Evolutionary conservation across 2,113 vertebrate species (phyloP), one percentile per base, ranked within the genome.

Genomic region (Octodon degus): DNA sequence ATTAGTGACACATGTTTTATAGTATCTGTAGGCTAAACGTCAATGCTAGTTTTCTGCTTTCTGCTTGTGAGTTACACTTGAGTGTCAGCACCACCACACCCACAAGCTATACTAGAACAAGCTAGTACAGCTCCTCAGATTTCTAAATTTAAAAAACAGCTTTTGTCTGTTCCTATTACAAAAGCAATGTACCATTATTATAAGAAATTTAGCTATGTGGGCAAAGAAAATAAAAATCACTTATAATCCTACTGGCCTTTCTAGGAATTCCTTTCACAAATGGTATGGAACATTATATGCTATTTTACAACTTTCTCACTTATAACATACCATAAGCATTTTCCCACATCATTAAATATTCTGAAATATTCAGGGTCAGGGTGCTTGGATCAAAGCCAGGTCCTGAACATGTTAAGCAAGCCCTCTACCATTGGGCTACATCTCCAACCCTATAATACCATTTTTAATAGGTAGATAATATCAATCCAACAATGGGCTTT

Each of bases 291-390:
- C 11, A 83, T 74, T 17, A 1, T 72, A 92, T 87, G 10, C 30
- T 93, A 72, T 62, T 93, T 87, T 84, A 80, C 79, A 82, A 90
- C 70, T 88, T 85, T 40, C 47, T 32, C n/a, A 70, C 62, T 86
- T 92, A 95, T 7, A 85, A 77, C 84, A 77, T 79, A 74, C 70
- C n/a, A 6, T 79, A 89, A 89, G 86, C 50, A 92, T 77, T 96
- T 96, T 77, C 58, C 70, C 43, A 40, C 32, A 40, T 88, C 63
- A 94, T 74, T 94, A 76, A 92, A 90, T 94, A 88, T 62, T 94
- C 30, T 90, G 65, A 47, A 84, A 65, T 24, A 58, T 10, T 47
- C 27, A 32, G 16, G 16, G 60, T 4, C 13, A 32, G 40, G 27
- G 25, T 67, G 47, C 27, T 32, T n/a, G 32, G 62, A 47, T 68